Evolutionary conservation across 2,797 vertebrate species (phyloP), one percentile per base, ranked within the genome.

Genomic region (Selene dorsalis): DNA sequence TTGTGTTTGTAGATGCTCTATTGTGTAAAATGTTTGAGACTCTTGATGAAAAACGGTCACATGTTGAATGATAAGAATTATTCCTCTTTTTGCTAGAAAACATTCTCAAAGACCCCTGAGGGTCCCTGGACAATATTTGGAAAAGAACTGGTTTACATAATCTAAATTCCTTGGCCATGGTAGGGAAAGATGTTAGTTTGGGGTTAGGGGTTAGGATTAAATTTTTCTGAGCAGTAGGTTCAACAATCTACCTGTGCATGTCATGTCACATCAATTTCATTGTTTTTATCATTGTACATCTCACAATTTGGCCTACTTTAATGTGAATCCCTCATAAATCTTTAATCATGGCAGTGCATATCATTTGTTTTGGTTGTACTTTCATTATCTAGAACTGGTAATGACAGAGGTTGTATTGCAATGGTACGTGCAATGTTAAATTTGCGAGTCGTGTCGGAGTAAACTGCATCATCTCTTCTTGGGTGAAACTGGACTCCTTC

Each of bases 401-500:
- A 63, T 35, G 47, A 38, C 9, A 18, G 4, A 52, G 4, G 5
- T 20, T 30, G 10, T 18, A 45, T 50, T 58, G 24, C 11, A 9
- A 45, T 18, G 17, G 7, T 4, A 35, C 35, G 22, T 68, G 50
- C 50, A 24, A 24, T 30, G 38, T 24, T 61, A 28, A 28, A 55
- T 58, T 58, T 63, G 28, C 41, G 22, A 35, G 9, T 18, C 43
- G 57, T 12, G n/a, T 68, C 7, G 0, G 10, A 69, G 24, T 45
- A 28, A 48, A 61, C 38, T 6, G 47, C 24, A 60, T 22, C 48
- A 45, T 50, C 52, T 58, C 22, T 58, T 14, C 20, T 59, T 12
- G 52, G 20, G 26, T 62, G 30, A 62, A 68, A 76, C 59, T 69
- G 41, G 55, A 52, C 69, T 73, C 58, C 17, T 48, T 69, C 55